Evolutionary conservation across 2,888 invertebrate genomes (phyloP), one percentile per base, ranked within the genome.

Genomic region (Troglohyphantes excavatus): DNA sequence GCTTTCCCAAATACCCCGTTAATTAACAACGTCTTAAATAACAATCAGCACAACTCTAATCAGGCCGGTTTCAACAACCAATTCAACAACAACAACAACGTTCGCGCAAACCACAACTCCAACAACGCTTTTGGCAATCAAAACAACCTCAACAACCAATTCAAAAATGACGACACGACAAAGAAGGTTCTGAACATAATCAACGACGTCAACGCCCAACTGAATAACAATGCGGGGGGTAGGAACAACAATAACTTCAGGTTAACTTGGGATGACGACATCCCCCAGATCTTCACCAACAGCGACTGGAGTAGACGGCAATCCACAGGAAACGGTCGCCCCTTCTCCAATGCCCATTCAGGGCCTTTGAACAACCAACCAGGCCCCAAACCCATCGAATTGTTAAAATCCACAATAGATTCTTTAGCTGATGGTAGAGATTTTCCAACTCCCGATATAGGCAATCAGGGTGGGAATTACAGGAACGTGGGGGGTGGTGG

Each of bases 221-320:
- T 89, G 27, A 82, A 70, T 19, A 39, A 75, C 26, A 81, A 67
- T 43, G 27, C 46, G 7, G 78, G 39, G 0, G 27, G 26, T n/a
- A 29, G 33, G 26, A 68, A 67, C 9, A 19, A 23, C 27, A 79
- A 79, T 6, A 81, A 88, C 13, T 68, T 89, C 19, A 75, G 82
- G 11, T 33, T 70, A 39, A 89, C 88, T 9, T 89, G 88, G 88
- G 88, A 89, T 67, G 88, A 89, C 23, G 88, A 82, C 13, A 59
- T 89, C 3, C n/a, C 39, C 5, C 68, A 39, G 2, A 76, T 75
- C 6, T 65, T 81, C 23, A 53, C 23, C 43, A 88, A 82, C 39
- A 26, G 13, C 6, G 90, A 90, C 33, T 90, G 90, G 90, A 90
- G 90, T 29, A 83, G 78, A 7, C 67, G 90, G 6, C 76, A 83